These are phyloP conservation scores for Drosophila sordidula DNA, from an alignment of 2,888 invertebrate species.

Conservation along the genomic window DNA sequence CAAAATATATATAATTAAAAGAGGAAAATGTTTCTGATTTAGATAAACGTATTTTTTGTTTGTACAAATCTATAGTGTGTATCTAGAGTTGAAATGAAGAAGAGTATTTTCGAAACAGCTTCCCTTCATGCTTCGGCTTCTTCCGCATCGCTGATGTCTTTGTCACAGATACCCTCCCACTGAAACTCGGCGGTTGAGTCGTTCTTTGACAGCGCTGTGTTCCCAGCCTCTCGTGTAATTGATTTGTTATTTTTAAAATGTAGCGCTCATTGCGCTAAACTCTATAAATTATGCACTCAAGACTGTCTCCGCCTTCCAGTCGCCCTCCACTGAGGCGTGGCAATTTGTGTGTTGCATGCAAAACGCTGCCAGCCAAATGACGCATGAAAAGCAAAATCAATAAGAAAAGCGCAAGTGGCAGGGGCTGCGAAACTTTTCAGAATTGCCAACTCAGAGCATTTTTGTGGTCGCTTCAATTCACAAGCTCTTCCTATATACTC, in stretches of 20 bases:
- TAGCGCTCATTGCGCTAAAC: slow-evolving; percentile 19
- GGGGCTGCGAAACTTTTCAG: slow-evolving; percentile 43
- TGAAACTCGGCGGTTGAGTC: slow-evolving; percentile 3
- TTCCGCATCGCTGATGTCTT: background rate
- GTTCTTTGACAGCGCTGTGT: slow-evolving; percentile 17
- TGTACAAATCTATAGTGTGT: too few relatives aligned
- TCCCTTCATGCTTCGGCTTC: background rate
- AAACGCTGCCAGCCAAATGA: slow-evolving; percentile 60
- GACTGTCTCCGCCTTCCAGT: background rate
- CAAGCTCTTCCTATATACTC: slow-evolving; percentile 31
- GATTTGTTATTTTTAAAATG: slow-evolving; percentile 52
- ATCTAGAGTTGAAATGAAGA: background rate
- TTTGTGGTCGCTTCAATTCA: slow-evolving; percentile 73
- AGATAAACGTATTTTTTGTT: too few relatives aligned
- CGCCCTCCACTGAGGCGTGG: slow-evolving; percentile 30
- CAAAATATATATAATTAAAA: too few relatives aligned
- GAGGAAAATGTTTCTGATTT: too few relatives aligned
- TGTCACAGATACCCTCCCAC: slow-evolving; percentile 5
- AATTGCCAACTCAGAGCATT: slow-evolving; percentile 69
- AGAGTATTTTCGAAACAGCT: background rate
- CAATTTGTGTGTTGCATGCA: slow-evolving; percentile 53
- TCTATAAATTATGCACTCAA: slow-evolving; percentile 59
- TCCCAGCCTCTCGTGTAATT: slow-evolving; percentile 34
- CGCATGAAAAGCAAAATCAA: slow-evolving; percentile 73
- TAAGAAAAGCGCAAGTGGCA: slow-evolving; percentile 38